phyloP scores from a whole-genome alignment of 2,797 vertebrate genomes.

The Catostomus latipinnis region DNA sequence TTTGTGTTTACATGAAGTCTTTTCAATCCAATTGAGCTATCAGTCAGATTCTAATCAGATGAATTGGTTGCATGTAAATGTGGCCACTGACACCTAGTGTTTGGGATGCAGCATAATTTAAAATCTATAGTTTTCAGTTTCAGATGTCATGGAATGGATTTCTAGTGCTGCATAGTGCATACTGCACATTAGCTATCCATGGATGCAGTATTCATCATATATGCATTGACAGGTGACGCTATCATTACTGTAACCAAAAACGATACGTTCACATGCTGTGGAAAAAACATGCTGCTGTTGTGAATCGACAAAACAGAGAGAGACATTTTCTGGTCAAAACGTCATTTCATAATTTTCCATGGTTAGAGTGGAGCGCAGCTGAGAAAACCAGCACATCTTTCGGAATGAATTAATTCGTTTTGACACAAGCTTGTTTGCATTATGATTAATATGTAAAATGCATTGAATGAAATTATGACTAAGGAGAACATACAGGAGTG shows the following conservation, averaged over 20 bases:
- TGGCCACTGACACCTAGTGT: too few relatives aligned
- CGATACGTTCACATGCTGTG: background rate
- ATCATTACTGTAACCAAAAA: background rate
- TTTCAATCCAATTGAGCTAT: too few relatives aligned
- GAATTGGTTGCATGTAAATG: too few relatives aligned
- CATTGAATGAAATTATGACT: conserved; percentile 13
- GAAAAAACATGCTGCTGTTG: background rate
- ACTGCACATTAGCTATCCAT: too few relatives aligned
- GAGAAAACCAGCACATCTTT: conserved; percentile 15
- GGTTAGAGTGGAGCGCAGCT: background rate
- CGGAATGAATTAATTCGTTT: background rate
- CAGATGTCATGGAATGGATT: too few relatives aligned
- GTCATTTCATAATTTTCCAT: conserved; percentile 16
- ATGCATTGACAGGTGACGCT: background rate
- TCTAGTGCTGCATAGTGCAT: too few relatives aligned
- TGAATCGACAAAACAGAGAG: background rate
- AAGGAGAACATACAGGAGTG: conserved; percentile 2
- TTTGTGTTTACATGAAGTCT: too few relatives aligned
- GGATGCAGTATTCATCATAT: too few relatives aligned
- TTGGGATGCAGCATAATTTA: too few relatives aligned
- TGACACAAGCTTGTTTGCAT: conserved; percentile 51
- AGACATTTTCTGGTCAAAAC: background rate
- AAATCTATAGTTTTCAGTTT: too few relatives aligned
- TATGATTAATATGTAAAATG: conserved; percentile 18
- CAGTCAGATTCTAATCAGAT: too few relatives aligned